These are phyloP conservation scores for Hydroisotoma schaefferi DNA, from an alignment of 2,888 invertebrate species.

Conservation along the genomic window DNA sequence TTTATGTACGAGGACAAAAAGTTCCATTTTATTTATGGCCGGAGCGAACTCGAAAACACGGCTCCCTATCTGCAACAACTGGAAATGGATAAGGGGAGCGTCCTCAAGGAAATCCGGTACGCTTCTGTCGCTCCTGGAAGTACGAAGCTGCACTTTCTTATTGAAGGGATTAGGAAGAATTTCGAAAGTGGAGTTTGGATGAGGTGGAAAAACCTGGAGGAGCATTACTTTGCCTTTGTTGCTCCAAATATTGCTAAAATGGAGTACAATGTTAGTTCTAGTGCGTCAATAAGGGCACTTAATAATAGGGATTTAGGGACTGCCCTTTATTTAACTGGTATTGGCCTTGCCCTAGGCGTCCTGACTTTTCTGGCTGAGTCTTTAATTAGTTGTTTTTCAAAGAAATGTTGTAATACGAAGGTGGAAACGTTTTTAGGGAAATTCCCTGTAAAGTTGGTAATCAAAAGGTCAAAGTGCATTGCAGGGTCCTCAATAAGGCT, in stretches of 20 bases:
- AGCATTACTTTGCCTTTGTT: constrained; percentile 24
- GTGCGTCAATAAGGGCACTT: no score
- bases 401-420: no score
- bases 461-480: no score
- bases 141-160: constrained; percentile 21
- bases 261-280: no score
- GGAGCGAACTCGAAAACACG: constrained; percentile 8
- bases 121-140: constrained; percentile 19
- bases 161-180: constrained; percentile 15
- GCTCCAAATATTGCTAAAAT: constrained; percentile 14
- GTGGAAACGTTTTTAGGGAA: no score
- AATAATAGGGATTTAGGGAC: no score
- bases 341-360: no score
- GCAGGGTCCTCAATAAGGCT: no score
- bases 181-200: constrained; percentile 22
- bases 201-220: constrained; percentile 26
- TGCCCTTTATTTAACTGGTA: no score
- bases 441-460: no score
- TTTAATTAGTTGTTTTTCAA: no score
- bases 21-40: constrained; percentile 18
- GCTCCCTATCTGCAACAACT: constrained; percentile 8
- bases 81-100: constrained; percentile 3
- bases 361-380: no score
- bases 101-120: constrained; percentile 24
- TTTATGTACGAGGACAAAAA: constrained; percentile 28